Evolutionary conservation across 2,797 vertebrate species (phyloP).

Genomic region (Podarcis siculus): DNA sequence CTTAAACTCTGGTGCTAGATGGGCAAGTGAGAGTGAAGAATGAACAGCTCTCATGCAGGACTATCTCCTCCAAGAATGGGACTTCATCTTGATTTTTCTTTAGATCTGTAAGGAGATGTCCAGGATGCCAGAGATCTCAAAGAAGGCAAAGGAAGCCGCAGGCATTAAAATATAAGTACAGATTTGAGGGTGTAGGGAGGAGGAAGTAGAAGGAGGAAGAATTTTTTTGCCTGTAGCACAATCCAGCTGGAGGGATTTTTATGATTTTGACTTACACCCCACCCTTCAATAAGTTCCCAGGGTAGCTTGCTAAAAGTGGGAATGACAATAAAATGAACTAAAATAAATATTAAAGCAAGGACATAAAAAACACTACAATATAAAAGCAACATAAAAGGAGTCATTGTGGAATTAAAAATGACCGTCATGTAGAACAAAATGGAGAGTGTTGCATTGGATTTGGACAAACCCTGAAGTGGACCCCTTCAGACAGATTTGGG

Average conservation of each 20-base stretch:
- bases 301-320: background rate
- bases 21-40: constrained; percentile 8
- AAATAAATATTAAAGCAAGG: background rate
- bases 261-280: background rate
- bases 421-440: background rate
- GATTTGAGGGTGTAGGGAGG: background rate
- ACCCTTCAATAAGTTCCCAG: background rate
- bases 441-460: background rate
- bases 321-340: constrained; percentile 15
- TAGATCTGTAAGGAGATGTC: background rate
- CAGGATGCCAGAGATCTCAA: background rate
- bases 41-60: background rate
- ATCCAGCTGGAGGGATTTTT: background rate
- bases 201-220: background rate
- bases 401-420: background rate
- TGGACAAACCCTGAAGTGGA: no score
- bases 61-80: background rate
- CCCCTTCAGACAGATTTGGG: no score
- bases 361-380: background rate
- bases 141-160: background rate
- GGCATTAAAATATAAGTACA: background rate
- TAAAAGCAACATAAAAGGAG: background rate
- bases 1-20: constrained; percentile 5
- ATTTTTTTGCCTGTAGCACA: constrained; percentile 8
- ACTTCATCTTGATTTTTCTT: background rate